Evolutionary conservation across 2,888 invertebrate genomes (phyloP).

Genomic region (Plebejus melissa): DNA sequence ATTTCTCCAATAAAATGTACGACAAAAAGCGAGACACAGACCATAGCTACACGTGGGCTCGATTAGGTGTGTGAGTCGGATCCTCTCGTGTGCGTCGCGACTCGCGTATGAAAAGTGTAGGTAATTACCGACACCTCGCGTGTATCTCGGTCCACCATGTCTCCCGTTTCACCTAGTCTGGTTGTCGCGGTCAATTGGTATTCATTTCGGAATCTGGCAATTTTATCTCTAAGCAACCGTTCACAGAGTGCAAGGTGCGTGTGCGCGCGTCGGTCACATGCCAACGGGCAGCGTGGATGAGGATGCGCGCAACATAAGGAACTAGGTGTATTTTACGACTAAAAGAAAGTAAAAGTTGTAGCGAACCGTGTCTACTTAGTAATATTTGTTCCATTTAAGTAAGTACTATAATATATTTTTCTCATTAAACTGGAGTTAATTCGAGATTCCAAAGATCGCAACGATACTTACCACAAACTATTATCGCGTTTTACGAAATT

Average conservation of each 20-base stretch:
- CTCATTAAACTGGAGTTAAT: background rate
- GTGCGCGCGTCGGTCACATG: constrained; percentile 42
- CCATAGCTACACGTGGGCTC: constrained; percentile 57
- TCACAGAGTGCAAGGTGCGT: constrained; percentile 51
- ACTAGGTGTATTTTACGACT: constrained; percentile 49
- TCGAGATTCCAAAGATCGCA: background rate
- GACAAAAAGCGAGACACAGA: constrained; percentile 66
- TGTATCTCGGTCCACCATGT: constrained; percentile 51
- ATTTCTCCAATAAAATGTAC: constrained; percentile 79
- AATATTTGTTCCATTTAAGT: constrained; percentile 16
- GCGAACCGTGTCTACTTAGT: constrained; percentile 45
- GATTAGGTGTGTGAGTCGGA: constrained; percentile 49
- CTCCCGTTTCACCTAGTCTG: constrained; percentile 61
- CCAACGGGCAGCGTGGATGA: constrained; percentile 42
- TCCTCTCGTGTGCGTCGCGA: constrained; percentile 48
- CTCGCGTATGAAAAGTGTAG: constrained; percentile 49
- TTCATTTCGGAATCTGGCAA: constrained; percentile 39
- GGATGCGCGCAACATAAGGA: constrained; percentile 53
- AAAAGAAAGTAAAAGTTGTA: constrained; percentile 66
- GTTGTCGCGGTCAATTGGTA: constrained; percentile 50
- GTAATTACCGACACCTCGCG: constrained; percentile 60
- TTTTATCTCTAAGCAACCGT: constrained; percentile 46
- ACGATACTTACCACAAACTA: background rate
- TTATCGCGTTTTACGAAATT: background rate
- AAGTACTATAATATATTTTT: background rate